Evolutionary conservation across 2,888 invertebrate species (phyloP).

Genomic region (Ethmia dodecea): DNA sequence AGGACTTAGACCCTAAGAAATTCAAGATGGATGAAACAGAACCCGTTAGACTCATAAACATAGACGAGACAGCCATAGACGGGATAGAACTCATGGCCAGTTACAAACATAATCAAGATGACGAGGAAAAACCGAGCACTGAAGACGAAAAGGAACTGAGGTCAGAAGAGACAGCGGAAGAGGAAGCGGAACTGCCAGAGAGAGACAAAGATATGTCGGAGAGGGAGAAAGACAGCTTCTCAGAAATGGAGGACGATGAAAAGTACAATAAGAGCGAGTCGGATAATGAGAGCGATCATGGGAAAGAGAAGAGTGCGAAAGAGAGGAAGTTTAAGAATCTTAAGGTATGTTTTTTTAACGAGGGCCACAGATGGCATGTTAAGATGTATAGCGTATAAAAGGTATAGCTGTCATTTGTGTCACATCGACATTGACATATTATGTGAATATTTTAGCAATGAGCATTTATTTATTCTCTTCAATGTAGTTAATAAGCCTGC

Average conservation of each 20-base stretch:
- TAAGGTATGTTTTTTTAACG: constrained; percentile 51
- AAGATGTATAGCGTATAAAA: no score
- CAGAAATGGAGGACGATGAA: constrained; percentile 71
- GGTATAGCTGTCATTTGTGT: no score
- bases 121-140: constrained; percentile 57
- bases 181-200: constrained; percentile 34
- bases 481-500: no score
- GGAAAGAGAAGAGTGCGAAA: constrained; percentile 43
- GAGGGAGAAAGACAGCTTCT: constrained; percentile 65
- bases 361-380: no score
- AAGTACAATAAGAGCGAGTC: constrained; percentile 67
- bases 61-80: constrained; percentile 71
- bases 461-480: no score
- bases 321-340: constrained; percentile 59
- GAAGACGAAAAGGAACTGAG: constrained; percentile 61
- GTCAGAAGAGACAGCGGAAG: constrained; percentile 48
- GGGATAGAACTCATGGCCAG: constrained; percentile 70
- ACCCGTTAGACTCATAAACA: constrained; percentile 45
- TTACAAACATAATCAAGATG: constrained; percentile 53
- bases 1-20: constrained; percentile 57
- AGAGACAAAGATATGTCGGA: constrained; percentile 47
- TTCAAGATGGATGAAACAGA: constrained; percentile 50
- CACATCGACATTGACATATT: no score
- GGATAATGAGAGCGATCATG: constrained; percentile 65
- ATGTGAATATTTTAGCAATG: no score